Percentiles rank a stretch among this genome's conserved stretches.
Conservation (phyloP, 1,140 invertebrate species). For the fruit fly (Drosophila melanogaster) region Release_6_plus_ISO1_MT NC_004354.4:16581501-16582000, state of each 20-base stretch:
- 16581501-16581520: slow-evolving; percentile 13
- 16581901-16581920: no score
- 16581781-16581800: background rate
- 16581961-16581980: slow-evolving; percentile 41
- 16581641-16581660: background rate
- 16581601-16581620: slow-evolving; percentile 10
- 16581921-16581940: slow-evolving; percentile 21
- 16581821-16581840: background rate
- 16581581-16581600: slow-evolving; percentile 17
- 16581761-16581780: slow-evolving; percentile 5
- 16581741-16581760: slow-evolving; percentile 47
- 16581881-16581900: no score
- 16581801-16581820: background rate
- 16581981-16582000: slow-evolving; percentile 29
- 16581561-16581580: slow-evolving; percentile 52
- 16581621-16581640: slow-evolving; percentile 29
- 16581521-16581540: slow-evolving; percentile 17
- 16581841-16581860: background rate
- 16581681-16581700: slow-evolving; percentile 3
- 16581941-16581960: slow-evolving; percentile 31
- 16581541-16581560: slow-evolving; percentile 36
- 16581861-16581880: no score
- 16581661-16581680: slow-evolving; percentile 46
- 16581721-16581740: slow-evolving; percentile 43
- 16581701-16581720: slow-evolving; percentile 12